A percentile compares a stretch with the other conserved stretches of the same genome.
Evolutionary conservation across 2,113 vertebrate species (phyloP).

Genomic region (Syrrhaptes paradoxus): DNA sequence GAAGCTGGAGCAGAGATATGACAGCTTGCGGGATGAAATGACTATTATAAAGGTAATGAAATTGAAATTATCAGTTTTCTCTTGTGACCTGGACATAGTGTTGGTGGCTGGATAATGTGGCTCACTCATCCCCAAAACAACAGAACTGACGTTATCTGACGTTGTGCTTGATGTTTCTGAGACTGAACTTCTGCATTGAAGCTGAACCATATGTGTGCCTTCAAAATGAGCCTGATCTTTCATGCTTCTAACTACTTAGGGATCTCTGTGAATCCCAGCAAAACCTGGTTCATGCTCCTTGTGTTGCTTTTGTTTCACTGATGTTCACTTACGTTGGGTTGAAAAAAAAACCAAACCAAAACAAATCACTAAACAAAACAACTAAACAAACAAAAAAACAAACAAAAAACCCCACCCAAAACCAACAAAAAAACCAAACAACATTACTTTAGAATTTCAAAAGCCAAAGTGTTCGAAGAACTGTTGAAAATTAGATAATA

Average conservation of each 20-base stretch:
- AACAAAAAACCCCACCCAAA: background rate
- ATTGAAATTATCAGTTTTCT: background rate
- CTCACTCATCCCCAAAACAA: background rate
- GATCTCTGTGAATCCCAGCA: background rate
- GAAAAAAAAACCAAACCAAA: background rate
- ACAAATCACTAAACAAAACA: no score
- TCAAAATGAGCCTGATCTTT: background rate
- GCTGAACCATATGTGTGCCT: background rate
- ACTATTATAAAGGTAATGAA: conserved; percentile 78
- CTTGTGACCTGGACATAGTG: no score
- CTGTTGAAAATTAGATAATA: background rate
- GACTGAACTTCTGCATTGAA: background rate
- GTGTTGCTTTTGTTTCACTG: background rate
- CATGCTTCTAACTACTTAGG: accelerated
- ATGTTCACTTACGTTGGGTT: background rate
- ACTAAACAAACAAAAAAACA: background rate
- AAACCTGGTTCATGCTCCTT: background rate
- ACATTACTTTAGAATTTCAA: background rate
- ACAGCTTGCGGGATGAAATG: conserved; percentile 89
- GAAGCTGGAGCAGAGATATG: conserved; percentile 89
- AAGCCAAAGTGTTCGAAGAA: background rate
- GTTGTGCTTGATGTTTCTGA: background rate
- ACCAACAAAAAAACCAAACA: background rate
- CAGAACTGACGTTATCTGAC: background rate
- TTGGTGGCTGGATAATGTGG: accelerated